phyloP scores from a whole-genome alignment of 2,888 invertebrate genomes.

The Nudaria mundana region DNA sequence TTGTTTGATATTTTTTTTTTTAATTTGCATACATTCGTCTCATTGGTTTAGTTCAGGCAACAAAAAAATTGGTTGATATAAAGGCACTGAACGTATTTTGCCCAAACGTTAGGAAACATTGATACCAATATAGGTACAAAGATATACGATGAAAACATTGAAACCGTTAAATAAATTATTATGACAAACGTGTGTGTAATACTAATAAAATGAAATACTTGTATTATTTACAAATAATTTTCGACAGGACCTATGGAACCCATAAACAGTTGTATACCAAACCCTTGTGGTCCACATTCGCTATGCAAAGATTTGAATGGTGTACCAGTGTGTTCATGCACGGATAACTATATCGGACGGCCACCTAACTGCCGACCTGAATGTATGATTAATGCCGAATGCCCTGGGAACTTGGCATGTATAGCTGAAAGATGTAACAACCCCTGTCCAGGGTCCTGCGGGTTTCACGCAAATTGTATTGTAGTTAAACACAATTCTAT shows the following conservation, averaged over 20 bases:
- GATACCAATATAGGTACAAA: too few species aligned
- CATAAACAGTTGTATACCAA: conserved; percentile 84
- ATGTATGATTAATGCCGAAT: conserved; percentile 87
- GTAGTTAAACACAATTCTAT: conserved; percentile 87
- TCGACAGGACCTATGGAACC: conserved; percentile 65
- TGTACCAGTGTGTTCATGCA: conserved; percentile 88
- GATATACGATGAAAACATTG: too few species aligned
- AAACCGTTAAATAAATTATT: too few species aligned
- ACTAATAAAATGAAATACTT: too few species aligned
- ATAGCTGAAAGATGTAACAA: conserved; percentile 86
- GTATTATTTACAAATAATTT: too few species aligned
- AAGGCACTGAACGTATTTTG: too few species aligned
- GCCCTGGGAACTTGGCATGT: conserved; percentile 86
- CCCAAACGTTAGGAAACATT: too few species aligned
- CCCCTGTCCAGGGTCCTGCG: conserved; percentile 89
- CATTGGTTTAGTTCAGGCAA: too few species aligned
- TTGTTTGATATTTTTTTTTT: too few species aligned
- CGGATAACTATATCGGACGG: conserved; percentile 86
- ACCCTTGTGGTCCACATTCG: conserved; percentile 90
- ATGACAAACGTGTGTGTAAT: too few species aligned
- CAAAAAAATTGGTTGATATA: too few species aligned
- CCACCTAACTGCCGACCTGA: conserved; percentile 90
- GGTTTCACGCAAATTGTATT: conserved; percentile 85
- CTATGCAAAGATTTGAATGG: conserved; percentile 85
- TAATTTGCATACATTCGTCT: too few species aligned